These are phyloP conservation scores for Argyresthia goedartella DNA, from an alignment of 2,888 invertebrate genomes.

Conservation along the genomic window DNA sequence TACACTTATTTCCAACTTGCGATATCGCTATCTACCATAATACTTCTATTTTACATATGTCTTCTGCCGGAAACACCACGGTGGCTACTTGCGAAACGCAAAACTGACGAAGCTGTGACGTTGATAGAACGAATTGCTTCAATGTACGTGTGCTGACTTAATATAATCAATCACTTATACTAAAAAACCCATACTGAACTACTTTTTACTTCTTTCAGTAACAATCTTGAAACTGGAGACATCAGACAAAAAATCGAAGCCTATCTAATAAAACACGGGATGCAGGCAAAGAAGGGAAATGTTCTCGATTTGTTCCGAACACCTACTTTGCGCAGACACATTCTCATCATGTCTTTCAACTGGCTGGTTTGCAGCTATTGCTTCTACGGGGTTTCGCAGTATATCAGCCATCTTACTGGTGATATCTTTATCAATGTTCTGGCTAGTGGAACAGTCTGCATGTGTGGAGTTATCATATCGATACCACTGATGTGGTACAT, in stretches of 20 bases:
- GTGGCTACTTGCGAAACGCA: slow-evolving; percentile 81
- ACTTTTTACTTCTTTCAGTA: slow-evolving; percentile 13
- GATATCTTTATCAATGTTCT: slow-evolving; percentile 10
- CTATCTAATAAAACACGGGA: background rate
- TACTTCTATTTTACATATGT: slow-evolving; percentile 76
- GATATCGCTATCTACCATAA: slow-evolving; percentile 69
- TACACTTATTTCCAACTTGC: slow-evolving; percentile 76
- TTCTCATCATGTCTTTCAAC: slow-evolving; percentile 78
- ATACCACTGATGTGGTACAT: background rate
- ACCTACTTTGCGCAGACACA: slow-evolving; percentile 78
- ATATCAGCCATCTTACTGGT: slow-evolving; percentile 10
- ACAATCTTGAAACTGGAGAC: background rate
- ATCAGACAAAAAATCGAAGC: background rate
- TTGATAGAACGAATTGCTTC: slow-evolving; percentile 70
- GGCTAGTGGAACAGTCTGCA: background rate
- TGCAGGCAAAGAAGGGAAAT: slow-evolving; percentile 39
- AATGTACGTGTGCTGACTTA: slow-evolving; percentile 23
- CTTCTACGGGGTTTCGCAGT: slow-evolving; percentile 75
- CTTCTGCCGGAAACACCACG: slow-evolving; percentile 84
- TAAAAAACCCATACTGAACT: slow-evolving; percentile 22
- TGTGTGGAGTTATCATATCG: background rate
- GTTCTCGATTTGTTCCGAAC: slow-evolving; percentile 77
- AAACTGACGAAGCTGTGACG: slow-evolving; percentile 74
- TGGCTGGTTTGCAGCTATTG: slow-evolving; percentile 86
- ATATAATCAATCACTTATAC: slow-evolving; percentile 6